Evolutionary conservation across 1,140 invertebrate genomes (phyloP).

Genomic region (Stegodyphus dumicola): DNA sequence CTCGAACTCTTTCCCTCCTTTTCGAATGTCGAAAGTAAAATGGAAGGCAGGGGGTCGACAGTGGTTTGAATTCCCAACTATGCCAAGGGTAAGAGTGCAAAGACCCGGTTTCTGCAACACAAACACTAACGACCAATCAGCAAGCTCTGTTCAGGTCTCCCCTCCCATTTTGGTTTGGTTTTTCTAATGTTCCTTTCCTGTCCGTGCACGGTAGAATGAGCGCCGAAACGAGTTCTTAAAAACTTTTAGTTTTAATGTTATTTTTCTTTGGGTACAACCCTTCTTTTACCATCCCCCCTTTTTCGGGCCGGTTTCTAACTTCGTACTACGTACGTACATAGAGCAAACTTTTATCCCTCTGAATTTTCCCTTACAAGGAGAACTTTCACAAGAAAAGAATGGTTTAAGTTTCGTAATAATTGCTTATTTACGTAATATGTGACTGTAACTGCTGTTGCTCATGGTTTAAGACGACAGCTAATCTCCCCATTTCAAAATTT

Average conservation of each 20-base stretch:
- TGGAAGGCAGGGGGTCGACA: slow-evolving; percentile 40
- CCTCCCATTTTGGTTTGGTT: neutral
- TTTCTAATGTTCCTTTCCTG: too few species aligned
- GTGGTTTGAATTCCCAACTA: slow-evolving; percentile 19
- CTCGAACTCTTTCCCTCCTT: slow-evolving; percentile 4
- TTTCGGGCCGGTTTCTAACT: too few species aligned
- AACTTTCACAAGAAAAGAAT: slow-evolving; percentile 6
- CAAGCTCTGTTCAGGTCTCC: neutral
- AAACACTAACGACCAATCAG: slow-evolving; percentile 27
- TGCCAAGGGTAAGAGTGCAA: slow-evolving; percentile 58
- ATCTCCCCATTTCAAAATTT: too few species aligned
- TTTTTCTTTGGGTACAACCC: slow-evolving; percentile 11
- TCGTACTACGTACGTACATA: too few species aligned
- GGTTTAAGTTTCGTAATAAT: too few species aligned
- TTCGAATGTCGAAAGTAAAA: slow-evolving; percentile 12
- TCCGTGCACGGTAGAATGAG: too few species aligned
- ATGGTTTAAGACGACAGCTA: too few species aligned
- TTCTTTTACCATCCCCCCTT: neutral
- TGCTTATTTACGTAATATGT: too few species aligned
- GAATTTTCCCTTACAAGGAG: slow-evolving; percentile 10
- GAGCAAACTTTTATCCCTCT: neutral
- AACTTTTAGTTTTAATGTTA: neutral
- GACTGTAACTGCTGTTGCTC: too few species aligned
- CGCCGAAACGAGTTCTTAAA: slow-evolving; percentile 8
- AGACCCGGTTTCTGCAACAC: slow-evolving; percentile 32